These are phyloP conservation scores for Schrankia costaestrigalis DNA, from an alignment of 2,888 invertebrate genomes.

Conservation along the genomic window DNA sequence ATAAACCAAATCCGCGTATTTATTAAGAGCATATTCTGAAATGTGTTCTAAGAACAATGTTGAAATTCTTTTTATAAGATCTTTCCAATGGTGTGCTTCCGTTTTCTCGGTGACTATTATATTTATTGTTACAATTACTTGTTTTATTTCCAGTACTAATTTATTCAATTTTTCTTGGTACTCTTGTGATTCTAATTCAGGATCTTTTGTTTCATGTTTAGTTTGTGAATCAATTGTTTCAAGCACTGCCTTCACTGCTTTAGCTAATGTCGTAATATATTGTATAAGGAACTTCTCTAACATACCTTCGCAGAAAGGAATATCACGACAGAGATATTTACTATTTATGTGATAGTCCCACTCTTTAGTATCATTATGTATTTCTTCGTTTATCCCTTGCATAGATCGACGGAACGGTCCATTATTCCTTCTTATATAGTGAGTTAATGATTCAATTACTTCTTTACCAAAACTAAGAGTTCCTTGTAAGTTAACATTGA, in stretches of 20 bases:
- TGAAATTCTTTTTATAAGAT: slow-evolving; percentile 52
- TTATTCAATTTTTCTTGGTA: slow-evolving; percentile 40
- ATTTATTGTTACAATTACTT: slow-evolving; percentile 37
- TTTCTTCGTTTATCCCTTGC: no score
- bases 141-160: slow-evolving; percentile 36
- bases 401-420: slow-evolving; percentile 28
- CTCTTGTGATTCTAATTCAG: slow-evolving; percentile 11
- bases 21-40: slow-evolving; percentile 30
- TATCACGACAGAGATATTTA: slow-evolving; percentile 42
- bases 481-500: slow-evolving; percentile 62
- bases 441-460: slow-evolving; percentile 46
- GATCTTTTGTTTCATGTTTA: slow-evolving; percentile 4
- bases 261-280: slow-evolving; percentile 44
- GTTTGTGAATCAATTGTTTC: slow-evolving; percentile 25
- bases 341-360: no score
- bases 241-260: slow-evolving; percentile 41
- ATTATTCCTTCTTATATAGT: slow-evolving; percentile 34
- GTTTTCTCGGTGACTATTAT: slow-evolving; percentile 32
- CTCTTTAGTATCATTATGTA: no score
- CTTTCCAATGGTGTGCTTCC: slow-evolving; percentile 42
- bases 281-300: slow-evolving; percentile 44
- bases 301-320: slow-evolving; percentile 43
- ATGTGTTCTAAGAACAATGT: slow-evolving; percentile 48
- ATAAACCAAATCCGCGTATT: slow-evolving; percentile 25
- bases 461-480: slow-evolving; percentile 57